Percentiles rank a stretch among this genome's conserved stretches.
These are phyloP conservation scores for Synodontis membranacea DNA, from an alignment of 2,113 vertebrate genomes.

Conservation along the genomic window DNA sequence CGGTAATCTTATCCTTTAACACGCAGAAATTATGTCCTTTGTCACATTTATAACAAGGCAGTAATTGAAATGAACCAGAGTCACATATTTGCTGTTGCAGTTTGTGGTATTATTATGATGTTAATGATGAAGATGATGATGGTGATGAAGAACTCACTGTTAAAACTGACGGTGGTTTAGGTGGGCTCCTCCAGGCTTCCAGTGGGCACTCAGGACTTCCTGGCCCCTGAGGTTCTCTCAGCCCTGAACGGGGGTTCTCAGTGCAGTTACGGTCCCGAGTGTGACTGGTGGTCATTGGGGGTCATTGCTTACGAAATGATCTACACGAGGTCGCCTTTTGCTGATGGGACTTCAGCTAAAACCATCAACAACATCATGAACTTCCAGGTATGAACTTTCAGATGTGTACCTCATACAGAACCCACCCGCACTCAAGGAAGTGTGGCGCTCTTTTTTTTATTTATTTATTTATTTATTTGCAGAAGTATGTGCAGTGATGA, in stretches of 20 bases:
- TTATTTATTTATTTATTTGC: not conserved
- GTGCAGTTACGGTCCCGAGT: slow-evolving; percentile 77
- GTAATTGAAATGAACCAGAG: not conserved
- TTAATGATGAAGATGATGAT: not conserved
- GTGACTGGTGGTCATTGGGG: slow-evolving; percentile 97
- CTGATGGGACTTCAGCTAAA: slow-evolving; percentile 83
- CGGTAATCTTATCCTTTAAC: slow-evolving; percentile 67
- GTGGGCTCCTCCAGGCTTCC: slow-evolving; percentile 78
- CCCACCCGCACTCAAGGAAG: not conserved
- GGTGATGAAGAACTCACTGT: not conserved
- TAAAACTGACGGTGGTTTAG: slow-evolving; percentile 50
- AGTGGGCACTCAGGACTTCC: slow-evolving; percentile 87
- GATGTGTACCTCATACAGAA: not conserved
- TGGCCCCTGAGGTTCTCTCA: slow-evolving; percentile 87
- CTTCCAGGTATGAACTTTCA: slow-evolving; percentile 79
- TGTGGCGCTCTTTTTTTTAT: not conserved
- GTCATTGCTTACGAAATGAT: slow-evolving; percentile 94
- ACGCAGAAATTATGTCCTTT: not conserved
- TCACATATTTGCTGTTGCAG: not conserved
- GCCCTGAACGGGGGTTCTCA: slow-evolving; percentile 76
- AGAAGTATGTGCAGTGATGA: too few relatives aligned
- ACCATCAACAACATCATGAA: slow-evolving; percentile 94
- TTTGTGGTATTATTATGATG: not conserved
- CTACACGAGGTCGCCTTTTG: slow-evolving; percentile 85
- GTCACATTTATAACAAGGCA: not conserved